A percentile compares a stretch with the other conserved stretches of the same genome.
Evolutionary conservation across 1,140 invertebrate genomes (phyloP).

Genomic region (Phortica variegata): DNA sequence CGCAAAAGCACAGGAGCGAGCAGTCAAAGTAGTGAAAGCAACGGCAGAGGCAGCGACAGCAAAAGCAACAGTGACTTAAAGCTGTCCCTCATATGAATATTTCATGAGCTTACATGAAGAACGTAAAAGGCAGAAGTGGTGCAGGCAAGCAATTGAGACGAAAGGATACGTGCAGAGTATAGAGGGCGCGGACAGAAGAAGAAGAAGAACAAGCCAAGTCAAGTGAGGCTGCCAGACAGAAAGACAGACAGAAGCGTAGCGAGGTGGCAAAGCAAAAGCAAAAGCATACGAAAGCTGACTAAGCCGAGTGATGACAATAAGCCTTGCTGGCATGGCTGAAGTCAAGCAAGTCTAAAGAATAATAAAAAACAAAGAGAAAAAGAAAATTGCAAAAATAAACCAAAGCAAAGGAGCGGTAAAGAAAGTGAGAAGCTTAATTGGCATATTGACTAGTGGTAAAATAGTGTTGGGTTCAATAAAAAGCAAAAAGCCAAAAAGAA

Average conservation of each 20-base stretch:
- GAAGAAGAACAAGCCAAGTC: too few species aligned
- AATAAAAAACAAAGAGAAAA: background rate
- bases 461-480: background rate
- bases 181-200: too few species aligned
- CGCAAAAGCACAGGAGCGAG: too few species aligned
- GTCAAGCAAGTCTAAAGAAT: conserved; percentile 7
- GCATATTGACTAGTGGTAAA: background rate
- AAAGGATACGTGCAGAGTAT: too few species aligned
- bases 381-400: background rate
- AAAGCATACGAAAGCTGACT: conserved; percentile 6
- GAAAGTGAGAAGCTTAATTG: background rate
- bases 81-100: conserved; percentile 35
- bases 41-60: too few species aligned
- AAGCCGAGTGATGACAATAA: conserved; percentile 44
- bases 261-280: too few species aligned
- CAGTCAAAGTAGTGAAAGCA: too few species aligned
- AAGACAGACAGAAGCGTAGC: too few species aligned
- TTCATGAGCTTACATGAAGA: conserved; percentile 42
- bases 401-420: background rate
- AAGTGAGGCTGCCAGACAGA: too few species aligned
- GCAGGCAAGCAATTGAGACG: too few species aligned
- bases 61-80: background rate
- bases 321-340: conserved; percentile 17
- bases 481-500: conserved; percentile 4
- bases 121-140: too few species aligned